Base-by-base conservation (phyloP, 2,888 invertebrate species). In the Orthosia gracilis region DNA sequence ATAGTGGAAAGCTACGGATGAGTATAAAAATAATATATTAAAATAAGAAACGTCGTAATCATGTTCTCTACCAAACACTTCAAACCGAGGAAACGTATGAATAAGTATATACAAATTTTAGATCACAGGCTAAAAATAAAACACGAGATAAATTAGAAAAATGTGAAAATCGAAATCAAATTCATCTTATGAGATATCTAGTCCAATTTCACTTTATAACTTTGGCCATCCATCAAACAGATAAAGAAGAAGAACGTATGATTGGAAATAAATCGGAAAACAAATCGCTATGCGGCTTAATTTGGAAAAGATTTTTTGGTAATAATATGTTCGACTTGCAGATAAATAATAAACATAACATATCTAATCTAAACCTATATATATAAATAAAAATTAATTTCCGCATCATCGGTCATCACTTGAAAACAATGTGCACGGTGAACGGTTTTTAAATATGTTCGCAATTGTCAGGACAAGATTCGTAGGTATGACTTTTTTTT, bases 141-240 rank as follows among this genome's bases (percentile, higher is more conserved):
- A 69, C 55, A 50, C 61, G 49, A 47, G 59, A 77, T 63, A 63
- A 67, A 61, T 82, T 64, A 64, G 31, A 76, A 61, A 67, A 47
- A 63, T 49, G 52, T 59, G 52, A 26, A 69, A 74, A 62, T 57
- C 49, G 18, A 58, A 63, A 52, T 71, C 50, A 23, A 71, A 71
- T 71, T 69, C 18, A n/a, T 65, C 61, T 76, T 59, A 54, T 21
- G 50, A 71, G 47, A 55, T 54, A 66, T 69, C 31, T 57, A 57
- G 50, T 62, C 68, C 59, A 85, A 69, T 78, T 71, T 73, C 63
- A 64, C 49, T 73, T 57, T 52, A 63, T 73, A 86, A 86, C 79
- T 84, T 77, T 73, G 59, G 69, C 63, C 77, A 87, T 86, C 88
- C 76, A 86, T 86, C 87, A 86, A 82, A 76, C 54, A 70, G 80